Base-by-base conservation (phyloP, 2,113 vertebrate species). In the Rhineura floridana region DNA sequence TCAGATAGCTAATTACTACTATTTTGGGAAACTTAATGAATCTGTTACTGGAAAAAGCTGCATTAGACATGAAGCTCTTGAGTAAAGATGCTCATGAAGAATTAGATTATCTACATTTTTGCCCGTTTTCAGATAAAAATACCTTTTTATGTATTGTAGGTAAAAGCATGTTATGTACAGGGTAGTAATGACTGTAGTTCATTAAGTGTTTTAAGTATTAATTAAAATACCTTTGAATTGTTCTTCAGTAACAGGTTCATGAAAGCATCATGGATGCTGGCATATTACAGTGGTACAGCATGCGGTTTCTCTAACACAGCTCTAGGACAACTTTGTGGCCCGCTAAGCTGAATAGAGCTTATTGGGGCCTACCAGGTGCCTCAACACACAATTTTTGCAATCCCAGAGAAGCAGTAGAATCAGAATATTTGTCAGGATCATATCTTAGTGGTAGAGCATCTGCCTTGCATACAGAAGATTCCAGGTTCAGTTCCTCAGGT, bases 21-120 rank as follows among this genome's bases (percentile, higher is more conserved):
- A 70, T 21, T 59, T 91, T 91, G 83, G 4, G 88, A 79, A 89
- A 88, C 4, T 5, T 65, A 84, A 88, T 11, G 19, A 84, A 84
- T 46, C 48, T 79, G 1, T 44, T 90, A 55, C 9, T 25, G 87
- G 86, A n/a, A 85, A 80, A 89, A n/a, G 21, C 46, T 67, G 5
- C 70, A 52, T 72, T 72, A 70, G 50, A 72, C 36, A 33, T n/a
- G 17, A 80, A 11, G 65, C 3, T 52, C 83, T 28, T 21, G 87
- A 90, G 80, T 8, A 10, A 63, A 7, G 0, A 46, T 88, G 39
- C 52, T 8, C 46, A 3, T 33, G 82, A 5, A 85, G 33, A 88
- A 89, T 28, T 69, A 81, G 70, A 87, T 25, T 73, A 59, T 86
- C 48, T 78, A 77, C 48, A n/a, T 86, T 63, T 33, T 55, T n/a